phyloP scores from a whole-genome alignment of 23 tunicate species.

The Clavelina lepadiformis region DNA sequence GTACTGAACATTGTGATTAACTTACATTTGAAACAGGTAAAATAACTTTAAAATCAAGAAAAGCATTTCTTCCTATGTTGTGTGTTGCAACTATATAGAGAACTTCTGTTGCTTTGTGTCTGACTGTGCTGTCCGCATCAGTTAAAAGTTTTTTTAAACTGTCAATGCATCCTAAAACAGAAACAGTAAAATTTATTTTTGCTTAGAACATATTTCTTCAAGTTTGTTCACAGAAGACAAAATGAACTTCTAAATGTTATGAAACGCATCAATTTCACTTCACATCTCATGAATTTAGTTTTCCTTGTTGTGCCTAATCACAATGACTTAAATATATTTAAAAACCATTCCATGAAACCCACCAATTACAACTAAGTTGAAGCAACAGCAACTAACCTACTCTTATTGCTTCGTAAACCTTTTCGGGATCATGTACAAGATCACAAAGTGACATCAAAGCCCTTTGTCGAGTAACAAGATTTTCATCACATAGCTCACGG shows the following conservation, averaged over 20 bases:
- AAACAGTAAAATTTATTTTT: no score
- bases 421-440: conserved; percentile 81
- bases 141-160: conserved; percentile 57
- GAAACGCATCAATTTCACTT: no score
- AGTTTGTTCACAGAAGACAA: no score
- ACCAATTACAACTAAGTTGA: no score
- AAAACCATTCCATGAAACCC: no score
- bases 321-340: no score
- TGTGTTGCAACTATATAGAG: conserved; percentile 70
- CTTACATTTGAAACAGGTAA: conserved; percentile 48
- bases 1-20: not conserved
- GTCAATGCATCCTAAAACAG: conserved; percentile 64
- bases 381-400: conserved; percentile 65
- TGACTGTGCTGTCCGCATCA: conserved; percentile 73
- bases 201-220: no score
- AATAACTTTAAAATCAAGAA: conserved; percentile 61
- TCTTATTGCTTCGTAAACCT: conserved; percentile 69
- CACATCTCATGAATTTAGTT: no score
- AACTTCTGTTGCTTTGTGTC: conserved; percentile 85
- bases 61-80: conserved; percentile 73
- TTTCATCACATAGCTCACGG: conserved; percentile 40
- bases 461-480: conserved; percentile 56
- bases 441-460: conserved; percentile 82
- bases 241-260: no score
- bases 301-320: no score